Evolutionary conservation across 2,888 invertebrate genomes (phyloP).

Genomic region (Electrophaes corylata): DNA sequence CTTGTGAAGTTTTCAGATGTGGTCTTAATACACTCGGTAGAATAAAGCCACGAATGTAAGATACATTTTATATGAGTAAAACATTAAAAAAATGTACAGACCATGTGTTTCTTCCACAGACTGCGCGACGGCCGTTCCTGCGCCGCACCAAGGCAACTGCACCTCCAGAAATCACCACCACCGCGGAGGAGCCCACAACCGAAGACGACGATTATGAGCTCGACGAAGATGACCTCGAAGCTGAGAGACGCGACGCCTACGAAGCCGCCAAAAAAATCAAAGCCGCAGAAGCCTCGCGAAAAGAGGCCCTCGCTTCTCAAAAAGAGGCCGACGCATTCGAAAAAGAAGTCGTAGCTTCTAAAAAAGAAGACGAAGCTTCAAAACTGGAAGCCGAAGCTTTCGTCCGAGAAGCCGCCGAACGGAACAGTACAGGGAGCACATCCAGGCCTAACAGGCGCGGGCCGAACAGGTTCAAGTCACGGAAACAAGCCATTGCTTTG

Average conservation of each 20-base stretch:
- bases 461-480: conserved; percentile 22
- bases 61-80: no score
- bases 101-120: conserved; percentile 56
- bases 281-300: conserved; percentile 44
- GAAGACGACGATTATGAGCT: conserved; percentile 36
- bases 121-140: conserved; percentile 65
- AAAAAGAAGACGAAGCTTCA: conserved; percentile 26
- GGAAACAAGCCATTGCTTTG: conserved; percentile 22
- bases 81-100: conserved; percentile 33
- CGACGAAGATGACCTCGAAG: conserved; percentile 28
- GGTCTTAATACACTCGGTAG: no score
- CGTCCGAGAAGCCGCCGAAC: conserved; percentile 22
- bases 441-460: conserved; percentile 25
- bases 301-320: conserved; percentile 37
- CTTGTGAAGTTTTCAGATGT: no score
- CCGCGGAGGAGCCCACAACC: conserved; percentile 48
- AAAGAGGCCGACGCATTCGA: conserved; percentile 31
- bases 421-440: conserved; percentile 25
- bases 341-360: conserved; percentile 35
- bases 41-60: no score
- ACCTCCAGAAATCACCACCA: conserved; percentile 49
- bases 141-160: conserved; percentile 74
- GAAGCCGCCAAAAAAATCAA: conserved; percentile 52
- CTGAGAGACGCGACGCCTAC: conserved; percentile 41
- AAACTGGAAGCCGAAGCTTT: conserved; percentile 29